phyloP scores from a whole-genome alignment of 2,113 vertebrate genomes.

The Opisthocomus hoazin region DNA sequence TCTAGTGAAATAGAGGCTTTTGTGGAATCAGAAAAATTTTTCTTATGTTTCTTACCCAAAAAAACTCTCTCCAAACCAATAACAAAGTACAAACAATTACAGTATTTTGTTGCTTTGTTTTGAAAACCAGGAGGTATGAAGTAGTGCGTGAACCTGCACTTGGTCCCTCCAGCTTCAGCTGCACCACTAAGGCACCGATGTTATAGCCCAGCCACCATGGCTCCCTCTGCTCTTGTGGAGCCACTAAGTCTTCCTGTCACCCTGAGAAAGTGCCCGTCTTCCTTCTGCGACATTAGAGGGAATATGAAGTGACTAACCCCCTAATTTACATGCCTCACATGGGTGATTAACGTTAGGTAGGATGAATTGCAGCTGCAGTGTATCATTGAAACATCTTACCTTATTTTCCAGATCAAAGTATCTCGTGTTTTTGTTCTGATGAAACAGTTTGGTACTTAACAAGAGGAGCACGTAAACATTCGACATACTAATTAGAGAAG shows the following conservation, averaged over 20 bases:
- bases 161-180: not conserved
- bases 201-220: not conserved
- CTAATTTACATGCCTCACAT: conserved; percentile 23
- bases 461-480: not conserved
- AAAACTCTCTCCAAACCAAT: fast-evolving
- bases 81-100: not conserved
- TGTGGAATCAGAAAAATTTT: not conserved
- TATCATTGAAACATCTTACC: conserved; percentile 26
- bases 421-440: conserved; percentile 19
- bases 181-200: fast-evolving
- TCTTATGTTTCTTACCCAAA: not conserved
- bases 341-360: not conserved
- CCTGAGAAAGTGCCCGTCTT: conserved; percentile 31
- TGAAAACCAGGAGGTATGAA: not conserved
- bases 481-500: conserved; percentile 12
- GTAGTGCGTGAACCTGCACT: not conserved
- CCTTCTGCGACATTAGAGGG: not conserved
- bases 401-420: conserved; percentile 60
- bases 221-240: not conserved
- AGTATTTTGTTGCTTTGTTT: not conserved
- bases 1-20: not conserved
- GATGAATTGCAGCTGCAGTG: not conserved
- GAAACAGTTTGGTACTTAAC: conserved; percentile 32
- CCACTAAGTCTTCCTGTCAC: not conserved
- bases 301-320: conserved; percentile 16